phyloP scores from a whole-genome alignment of 2,888 invertebrate species.

The Temnothorax unifasciatus region DNA sequence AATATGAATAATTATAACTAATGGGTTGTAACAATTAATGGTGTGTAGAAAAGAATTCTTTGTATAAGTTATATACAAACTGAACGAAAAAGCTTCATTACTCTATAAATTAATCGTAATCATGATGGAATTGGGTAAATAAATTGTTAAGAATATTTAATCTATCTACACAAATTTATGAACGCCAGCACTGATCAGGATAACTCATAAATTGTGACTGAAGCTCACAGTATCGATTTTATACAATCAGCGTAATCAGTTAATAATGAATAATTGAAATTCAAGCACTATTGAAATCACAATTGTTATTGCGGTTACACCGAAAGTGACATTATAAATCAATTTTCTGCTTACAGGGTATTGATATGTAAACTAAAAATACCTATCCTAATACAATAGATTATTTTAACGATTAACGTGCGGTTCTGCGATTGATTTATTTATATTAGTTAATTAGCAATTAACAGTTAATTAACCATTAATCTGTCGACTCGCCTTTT shows the following conservation, averaged over 20 bases:
- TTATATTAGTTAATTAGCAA: background rate
- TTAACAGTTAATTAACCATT: conserved; percentile 12
- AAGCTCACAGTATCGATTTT: conserved; percentile 45
- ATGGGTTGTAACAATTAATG: background rate
- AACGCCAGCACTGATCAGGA: conserved; percentile 1
- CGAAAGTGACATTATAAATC: conserved; percentile 53
- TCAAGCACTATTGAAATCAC: conserved; percentile 50
- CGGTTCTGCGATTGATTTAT: conserved; percentile 28
- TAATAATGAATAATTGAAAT: conserved; percentile 55
- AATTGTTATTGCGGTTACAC: conserved; percentile 32
- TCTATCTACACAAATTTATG: conserved; percentile 33
- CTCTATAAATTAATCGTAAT: conserved; percentile 14
- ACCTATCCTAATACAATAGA: background rate
- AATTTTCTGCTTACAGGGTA: conserved; percentile 42
- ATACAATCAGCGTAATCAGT: conserved; percentile 51
- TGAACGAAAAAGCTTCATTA: conserved; percentile 18
- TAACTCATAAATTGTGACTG: conserved; percentile 52
- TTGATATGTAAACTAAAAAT: conserved; percentile 32
- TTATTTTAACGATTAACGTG: conserved; percentile 23
- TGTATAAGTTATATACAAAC: background rate
- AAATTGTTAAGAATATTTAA: conserved; percentile 42
- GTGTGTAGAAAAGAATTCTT: background rate
- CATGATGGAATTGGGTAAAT: conserved; percentile 7
- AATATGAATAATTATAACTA: background rate
- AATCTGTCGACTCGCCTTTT: background rate